Percentiles rank a stretch among this genome's conserved stretches.
Conservation (phyloP, 2,888 invertebrate species). For the Eurytoma californica region DNA sequence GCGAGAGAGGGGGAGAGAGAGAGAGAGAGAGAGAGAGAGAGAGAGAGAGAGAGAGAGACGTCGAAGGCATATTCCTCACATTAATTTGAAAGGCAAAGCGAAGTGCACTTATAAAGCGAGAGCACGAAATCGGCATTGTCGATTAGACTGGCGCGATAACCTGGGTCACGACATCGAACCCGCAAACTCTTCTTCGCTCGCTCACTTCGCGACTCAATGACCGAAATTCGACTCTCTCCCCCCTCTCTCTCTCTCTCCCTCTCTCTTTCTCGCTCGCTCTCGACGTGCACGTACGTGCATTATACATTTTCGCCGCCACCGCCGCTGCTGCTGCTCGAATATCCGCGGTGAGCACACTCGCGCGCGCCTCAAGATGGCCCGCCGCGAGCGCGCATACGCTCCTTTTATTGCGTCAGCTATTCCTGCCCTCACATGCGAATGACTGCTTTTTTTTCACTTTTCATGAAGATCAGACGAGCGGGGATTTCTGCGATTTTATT, state of each 20-base stretch:
- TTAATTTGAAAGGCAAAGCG: constrained; percentile 48
- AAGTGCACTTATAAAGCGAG: constrained; percentile 38
- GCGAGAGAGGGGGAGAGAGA: no score
- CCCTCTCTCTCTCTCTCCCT: not conserved
- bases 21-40: constrained; percentile 6
- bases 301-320: no score
- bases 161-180: constrained; percentile 48
- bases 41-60: not conserved
- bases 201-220: not conserved
- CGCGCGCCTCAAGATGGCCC: constrained; percentile 17
- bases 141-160: constrained; percentile 51
- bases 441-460: not conserved
- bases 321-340: not conserved
- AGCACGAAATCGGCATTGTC: constrained; percentile 46
- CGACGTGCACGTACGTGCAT: not conserved
- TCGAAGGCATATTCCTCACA: constrained; percentile 1
- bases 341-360: not conserved
- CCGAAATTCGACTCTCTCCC: constrained; percentile 27
- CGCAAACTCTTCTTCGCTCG: constrained; percentile 36
- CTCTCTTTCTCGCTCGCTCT: not conserved
- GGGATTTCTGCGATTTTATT: not conserved
- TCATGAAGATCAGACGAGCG: not conserved
- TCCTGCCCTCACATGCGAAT: not conserved
- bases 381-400: constrained; percentile 14
- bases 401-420: constrained; percentile 17